Evolutionary conservation across 2,888 invertebrate genomes (phyloP).

Genomic region (Hartigia nigra): DNA sequence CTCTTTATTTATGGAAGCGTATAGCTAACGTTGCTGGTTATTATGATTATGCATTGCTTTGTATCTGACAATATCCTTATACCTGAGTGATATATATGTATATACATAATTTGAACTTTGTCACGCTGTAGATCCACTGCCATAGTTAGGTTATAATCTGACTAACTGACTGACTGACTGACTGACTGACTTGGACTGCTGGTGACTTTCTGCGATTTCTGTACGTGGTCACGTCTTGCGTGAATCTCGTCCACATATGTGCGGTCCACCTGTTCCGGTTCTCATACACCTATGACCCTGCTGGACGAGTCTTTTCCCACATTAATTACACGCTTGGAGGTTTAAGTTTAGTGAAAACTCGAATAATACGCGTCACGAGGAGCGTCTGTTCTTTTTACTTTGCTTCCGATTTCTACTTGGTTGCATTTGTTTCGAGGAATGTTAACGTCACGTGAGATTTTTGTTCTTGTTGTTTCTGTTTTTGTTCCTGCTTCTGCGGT

Average conservation of each 20-base stretch:
- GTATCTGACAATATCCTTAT: background rate
- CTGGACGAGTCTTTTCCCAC: constrained; percentile 48
- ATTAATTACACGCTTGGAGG: constrained; percentile 48
- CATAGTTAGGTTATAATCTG: background rate
- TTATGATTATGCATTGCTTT: background rate
- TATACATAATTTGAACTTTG: background rate
- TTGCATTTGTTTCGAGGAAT: constrained; percentile 26
- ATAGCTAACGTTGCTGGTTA: constrained; percentile 17
- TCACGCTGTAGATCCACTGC: background rate
- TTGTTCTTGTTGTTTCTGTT: background rate
- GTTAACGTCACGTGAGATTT: constrained; percentile 25
- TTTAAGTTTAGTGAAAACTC: constrained; percentile 44
- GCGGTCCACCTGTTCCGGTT: constrained; percentile 56
- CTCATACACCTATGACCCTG: constrained; percentile 59
- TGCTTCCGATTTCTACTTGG: background rate
- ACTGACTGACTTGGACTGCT: background rate
- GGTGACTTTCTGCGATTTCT: constrained; percentile 39
- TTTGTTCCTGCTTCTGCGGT: constrained; percentile 14
- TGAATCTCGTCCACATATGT: constrained; percentile 28
- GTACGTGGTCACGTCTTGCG: constrained; percentile 50
- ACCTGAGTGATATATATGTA: background rate
- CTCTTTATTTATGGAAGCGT: constrained; percentile 53
- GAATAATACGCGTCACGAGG: background rate
- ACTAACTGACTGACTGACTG: background rate
- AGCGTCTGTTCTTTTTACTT: background rate